Evolutionary conservation across 2,888 invertebrate species (phyloP), one percentile per base, ranked within the genome.

Genomic region (Melanotus villosus): DNA sequence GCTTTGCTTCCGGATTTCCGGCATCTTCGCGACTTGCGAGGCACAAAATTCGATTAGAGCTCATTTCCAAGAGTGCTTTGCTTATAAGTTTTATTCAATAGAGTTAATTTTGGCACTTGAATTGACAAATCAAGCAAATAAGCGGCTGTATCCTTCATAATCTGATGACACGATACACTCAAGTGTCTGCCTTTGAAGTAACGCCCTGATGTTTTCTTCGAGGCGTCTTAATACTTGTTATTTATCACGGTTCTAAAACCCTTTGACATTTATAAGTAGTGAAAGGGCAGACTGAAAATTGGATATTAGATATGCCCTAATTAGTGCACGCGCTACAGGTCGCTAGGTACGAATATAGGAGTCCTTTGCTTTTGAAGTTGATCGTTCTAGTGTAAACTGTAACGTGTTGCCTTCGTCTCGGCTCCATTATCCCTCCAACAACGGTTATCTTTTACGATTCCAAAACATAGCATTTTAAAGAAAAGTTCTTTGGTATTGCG

Each of bases 1-100:
- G 64, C 62, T 47, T 65, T 64, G 60, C 54, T 59, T 62, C 65
- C 67, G 71, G 71, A 71, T 73, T 70, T 73, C 71, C 71, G 58
- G 65, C 56, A 38, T 65, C 64, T 65, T 56, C 65, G 36, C 58
- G 43, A 68, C 54, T 65, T 54, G 60, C 63, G 60, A 66, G 57
- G 65, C 62, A 56, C 50, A 38, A 66, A 70, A 70, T 70, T 70
- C 62, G 66, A 70, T 70, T 70, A 70, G 19, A 21, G 14, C 21
- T 56, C 60, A 60, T 62, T 56, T 67, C 41, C 67, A 62, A 45
- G 56, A 62, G 36, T 56, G 34, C 54, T 60, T 62, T 56, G 60
- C 56, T 59, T 41, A 66, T 66, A 59, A 58, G 54, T 66, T 67
- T 56, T 60, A 45, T 62, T 67, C 62, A 67, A 67, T 67, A 12